Conservation (phyloP, 35 echinoderm and acorn worm species). For the Eucidaris tribuloides region DNA sequence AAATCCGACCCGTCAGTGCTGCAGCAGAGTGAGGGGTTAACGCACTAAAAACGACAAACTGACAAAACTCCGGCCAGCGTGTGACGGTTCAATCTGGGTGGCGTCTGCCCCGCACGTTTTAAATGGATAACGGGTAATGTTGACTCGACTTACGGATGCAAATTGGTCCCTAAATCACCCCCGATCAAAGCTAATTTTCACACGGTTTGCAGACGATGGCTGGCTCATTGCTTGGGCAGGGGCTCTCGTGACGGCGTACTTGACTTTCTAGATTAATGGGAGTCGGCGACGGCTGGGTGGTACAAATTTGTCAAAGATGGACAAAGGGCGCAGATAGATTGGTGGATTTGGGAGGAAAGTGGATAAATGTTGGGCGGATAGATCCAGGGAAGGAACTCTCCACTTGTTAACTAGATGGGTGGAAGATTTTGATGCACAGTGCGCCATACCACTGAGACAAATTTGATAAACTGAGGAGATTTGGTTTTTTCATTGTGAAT, state of each 20-base stretch:
- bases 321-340: neutral
- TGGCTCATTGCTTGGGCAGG: neutral
- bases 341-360: neutral
- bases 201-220: neutral
- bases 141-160: conserved; percentile 17
- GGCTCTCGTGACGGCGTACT: neutral
- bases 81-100: conserved; percentile 28
- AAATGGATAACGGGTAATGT: conserved; percentile 19
- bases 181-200: conserved; percentile 31
- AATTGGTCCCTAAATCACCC: conserved; percentile 26
- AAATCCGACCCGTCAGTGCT: no score
- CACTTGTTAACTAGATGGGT: neutral
- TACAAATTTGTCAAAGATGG: neutral
- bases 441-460: no score
- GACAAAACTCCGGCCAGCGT: neutral
- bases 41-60: neutral
- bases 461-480: no score
- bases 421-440: no score
- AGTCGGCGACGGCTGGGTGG: neutral
- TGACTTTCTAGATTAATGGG: neutral
- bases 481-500: no score
- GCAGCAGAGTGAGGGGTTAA: neutral
- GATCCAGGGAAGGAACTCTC: neutral
- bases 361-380: neutral
- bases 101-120: neutral